A percentile compares a stretch with the other conserved stretches of the same genome.
These are phyloP conservation scores for Eretmodus cyanostictus DNA, from an alignment of 2,113 vertebrate genomes.

Conservation along the genomic window DNA sequence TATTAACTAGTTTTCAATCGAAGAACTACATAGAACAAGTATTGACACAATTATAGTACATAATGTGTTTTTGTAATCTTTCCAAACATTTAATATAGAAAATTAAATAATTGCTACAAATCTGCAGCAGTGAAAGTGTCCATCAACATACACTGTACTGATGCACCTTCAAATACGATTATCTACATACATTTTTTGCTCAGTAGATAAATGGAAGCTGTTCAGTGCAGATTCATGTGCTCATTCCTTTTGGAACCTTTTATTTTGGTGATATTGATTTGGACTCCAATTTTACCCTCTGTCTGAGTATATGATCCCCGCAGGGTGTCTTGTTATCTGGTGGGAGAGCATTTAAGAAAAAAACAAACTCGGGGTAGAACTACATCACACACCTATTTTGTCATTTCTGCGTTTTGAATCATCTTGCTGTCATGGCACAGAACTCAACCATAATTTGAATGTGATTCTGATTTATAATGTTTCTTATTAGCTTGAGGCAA, in stretches of 20 bases:
- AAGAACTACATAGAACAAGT: neutral
- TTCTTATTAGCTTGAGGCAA: neutral
- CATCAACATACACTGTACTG: neutral
- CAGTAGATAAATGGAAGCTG: neutral
- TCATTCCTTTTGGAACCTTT: neutral
- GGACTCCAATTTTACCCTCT: conserved; percentile 23
- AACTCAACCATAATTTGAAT: neutral
- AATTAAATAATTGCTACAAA: neutral
- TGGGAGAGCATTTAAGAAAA: neutral
- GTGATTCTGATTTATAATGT: neutral
- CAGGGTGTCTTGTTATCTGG: conserved; percentile 20
- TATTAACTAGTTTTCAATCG: neutral
- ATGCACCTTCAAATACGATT: neutral
- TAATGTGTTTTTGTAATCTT: neutral
- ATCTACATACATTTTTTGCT: neutral
- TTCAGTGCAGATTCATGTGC: neutral
- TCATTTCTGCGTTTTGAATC: neutral
- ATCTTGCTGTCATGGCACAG: neutral
- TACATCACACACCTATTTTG: neutral
- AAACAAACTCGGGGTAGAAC: neutral
- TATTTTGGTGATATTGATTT: conserved; percentile 45
- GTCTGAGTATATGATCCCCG: conserved; percentile 22
- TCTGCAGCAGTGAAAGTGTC: rapidly evolving
- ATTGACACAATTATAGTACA: neutral
- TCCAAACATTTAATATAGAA: neutral